Base-by-base conservation (phyloP, 2,113 vertebrate genomes). In the Stegostoma tigrinum region DNA sequence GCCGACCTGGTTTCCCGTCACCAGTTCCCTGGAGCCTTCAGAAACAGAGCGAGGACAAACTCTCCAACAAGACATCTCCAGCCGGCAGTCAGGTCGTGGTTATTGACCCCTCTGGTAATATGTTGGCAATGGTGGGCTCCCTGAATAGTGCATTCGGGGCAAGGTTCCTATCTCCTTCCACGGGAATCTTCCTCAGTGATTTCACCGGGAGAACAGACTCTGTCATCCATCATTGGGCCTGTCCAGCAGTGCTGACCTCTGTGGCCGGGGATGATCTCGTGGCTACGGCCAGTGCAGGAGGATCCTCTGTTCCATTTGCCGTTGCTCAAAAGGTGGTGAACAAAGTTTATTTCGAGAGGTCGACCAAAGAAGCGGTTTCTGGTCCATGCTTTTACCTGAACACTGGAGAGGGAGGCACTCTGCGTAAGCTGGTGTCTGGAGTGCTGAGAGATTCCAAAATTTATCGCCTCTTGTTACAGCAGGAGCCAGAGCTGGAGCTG, bases 71-170 rank as follows among this genome's bases (percentile, higher is more conserved):
- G 10, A 23, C 0, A 6, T 42, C 96, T 95, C 96, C 95, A 0
- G 66, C 64, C n/a, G 97, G 96, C 42, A 97, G 97, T 64, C 95
- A 96, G 80, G 96, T 98, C 72, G 97, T 97, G 19, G 96, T 97
- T 0, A 96, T 97, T 48, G 97, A 98, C 95, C 96, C 96, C 67
- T 38, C 83, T 0, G 97, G 97, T 83, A 97, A 97, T 14, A 34
- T 97, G 90, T 96, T 98, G n/a, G 96, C 97, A 7, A 96, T 98
- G 23, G 95, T 96, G 15, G 97, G 97, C 89, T 97, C 97, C 0
- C 97, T 98, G 95, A 97, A 97, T 95, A 97, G 97, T 95, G 96
- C 97, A 21, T 98, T 98, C 52, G 97, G 97, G 55, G 97, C 97
- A 0, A 96, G 96, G 90, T 95, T 70, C 38, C 96, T 97, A 45